Conservation (phyloP, 1,140 invertebrate species). For the Pissodes strobi region DNA sequence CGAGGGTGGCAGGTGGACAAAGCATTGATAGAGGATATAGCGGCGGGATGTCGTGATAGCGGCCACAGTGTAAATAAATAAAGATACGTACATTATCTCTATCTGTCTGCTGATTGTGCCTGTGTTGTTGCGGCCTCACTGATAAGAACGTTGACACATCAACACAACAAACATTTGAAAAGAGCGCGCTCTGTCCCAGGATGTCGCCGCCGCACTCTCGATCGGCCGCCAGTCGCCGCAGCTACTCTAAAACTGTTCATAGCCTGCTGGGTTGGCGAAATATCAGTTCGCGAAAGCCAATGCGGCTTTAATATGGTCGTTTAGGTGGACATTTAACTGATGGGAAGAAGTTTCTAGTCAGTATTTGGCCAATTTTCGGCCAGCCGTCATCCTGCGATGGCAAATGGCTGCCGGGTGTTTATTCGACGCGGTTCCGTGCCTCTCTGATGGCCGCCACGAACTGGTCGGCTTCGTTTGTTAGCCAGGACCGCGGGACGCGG, state of each 20-base stretch:
- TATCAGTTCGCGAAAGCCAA: not conserved
- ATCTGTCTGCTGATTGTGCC: constrained; percentile 17
- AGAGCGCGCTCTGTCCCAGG: constrained; percentile 11
- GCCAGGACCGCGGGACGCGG: constrained; percentile 10
- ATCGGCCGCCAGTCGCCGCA: not conserved
- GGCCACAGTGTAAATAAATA: not conserved
- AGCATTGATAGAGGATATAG: too few relatives aligned
- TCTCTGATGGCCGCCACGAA: constrained; percentile 26
- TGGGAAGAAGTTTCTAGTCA: not conserved
- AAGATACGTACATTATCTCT: constrained; percentile 20
- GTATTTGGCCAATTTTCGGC: not conserved
- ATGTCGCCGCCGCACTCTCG: constrained; percentile 14
- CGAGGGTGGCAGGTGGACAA: not conserved
- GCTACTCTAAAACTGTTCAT: constrained; percentile 6
- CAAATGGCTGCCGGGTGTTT: not conserved
- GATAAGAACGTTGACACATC: constrained; percentile 12
- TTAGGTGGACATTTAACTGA: not conserved
- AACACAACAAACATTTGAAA: constrained; percentile 17
- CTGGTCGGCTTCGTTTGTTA: constrained; percentile 15
- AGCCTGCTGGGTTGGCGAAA: not conserved
- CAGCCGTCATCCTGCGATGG: constrained; percentile 7
- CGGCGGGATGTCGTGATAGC: too few relatives aligned
- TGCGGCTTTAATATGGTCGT: not conserved
- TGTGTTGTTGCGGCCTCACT: constrained; percentile 1
- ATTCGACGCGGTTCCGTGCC: constrained; percentile 13